phyloP scores from a whole-genome alignment of 2,113 vertebrate genomes.

The Romanogobio albipinnatus region DNA sequence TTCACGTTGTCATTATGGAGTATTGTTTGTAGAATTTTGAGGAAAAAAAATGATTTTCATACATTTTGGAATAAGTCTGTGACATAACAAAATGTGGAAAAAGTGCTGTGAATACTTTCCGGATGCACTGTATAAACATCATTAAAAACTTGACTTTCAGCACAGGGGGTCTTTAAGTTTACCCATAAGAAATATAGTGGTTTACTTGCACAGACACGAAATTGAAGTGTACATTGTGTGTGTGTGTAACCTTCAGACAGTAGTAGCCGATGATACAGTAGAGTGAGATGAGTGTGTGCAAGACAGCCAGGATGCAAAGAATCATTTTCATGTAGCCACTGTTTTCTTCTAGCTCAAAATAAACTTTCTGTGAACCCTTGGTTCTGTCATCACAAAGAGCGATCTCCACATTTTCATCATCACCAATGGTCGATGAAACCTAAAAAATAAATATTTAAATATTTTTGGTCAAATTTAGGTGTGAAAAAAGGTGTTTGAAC shows the following conservation, averaged over 20 bases:
- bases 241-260: conserved; percentile 85
- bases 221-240: neutral
- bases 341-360: conserved; percentile 91
- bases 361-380: conserved; percentile 59
- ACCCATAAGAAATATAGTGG: neutral
- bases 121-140: no score
- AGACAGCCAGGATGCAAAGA: conserved; percentile 81
- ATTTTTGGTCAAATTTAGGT: neutral
- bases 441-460: conserved; percentile 54
- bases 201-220: neutral
- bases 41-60: no score
- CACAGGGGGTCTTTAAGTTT: no score
- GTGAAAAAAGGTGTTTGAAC: neutral
- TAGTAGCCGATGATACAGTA: conserved; percentile 98
- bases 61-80: no score
- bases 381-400: conserved; percentile 34
- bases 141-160: no score
- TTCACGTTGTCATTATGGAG: no score
- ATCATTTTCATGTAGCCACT: conserved; percentile 93
- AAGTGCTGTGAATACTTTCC: no score
- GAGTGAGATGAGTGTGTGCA: conserved; percentile 93
- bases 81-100: no score
- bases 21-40: no score
- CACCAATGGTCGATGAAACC: conserved; percentile 79
- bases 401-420: conserved; percentile 72